A percentile compares a stretch with the other conserved stretches of the same genome.
Evolutionary conservation across 2,113 vertebrate species (phyloP).

Genomic region (Amblyornis subalaris): DNA sequence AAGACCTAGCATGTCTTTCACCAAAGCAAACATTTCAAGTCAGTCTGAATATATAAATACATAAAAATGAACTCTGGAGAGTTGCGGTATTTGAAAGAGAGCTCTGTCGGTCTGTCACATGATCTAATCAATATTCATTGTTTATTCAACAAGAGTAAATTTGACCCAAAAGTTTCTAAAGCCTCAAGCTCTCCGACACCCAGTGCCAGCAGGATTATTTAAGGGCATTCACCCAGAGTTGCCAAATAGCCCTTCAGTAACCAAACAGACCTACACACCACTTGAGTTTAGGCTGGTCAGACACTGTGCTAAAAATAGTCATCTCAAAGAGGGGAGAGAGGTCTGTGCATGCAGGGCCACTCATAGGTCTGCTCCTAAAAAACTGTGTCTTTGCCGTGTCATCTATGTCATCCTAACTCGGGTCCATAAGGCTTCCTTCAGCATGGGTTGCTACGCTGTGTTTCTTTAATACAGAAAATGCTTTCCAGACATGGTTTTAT

Average conservation of each 20-base stretch:
- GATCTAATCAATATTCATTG: not conserved
- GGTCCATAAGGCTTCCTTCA: not conserved
- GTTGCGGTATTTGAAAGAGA: not conserved
- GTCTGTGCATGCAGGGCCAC: not conserved
- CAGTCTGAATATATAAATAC: not conserved
- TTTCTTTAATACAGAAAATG: not conserved
- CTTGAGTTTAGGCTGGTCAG: not conserved
- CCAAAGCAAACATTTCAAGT: not conserved
- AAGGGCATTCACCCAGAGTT: not conserved
- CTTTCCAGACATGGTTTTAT: not conserved
- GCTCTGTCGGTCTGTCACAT: not conserved
- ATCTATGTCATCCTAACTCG: not conserved
- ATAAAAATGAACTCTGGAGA: not conserved
- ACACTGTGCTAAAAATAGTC: not conserved
- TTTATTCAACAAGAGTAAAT: conserved; percentile 24
- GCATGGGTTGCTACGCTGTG: not conserved
- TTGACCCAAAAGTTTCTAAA: conserved; percentile 6
- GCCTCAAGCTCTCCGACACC: not conserved
- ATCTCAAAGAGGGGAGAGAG: not conserved
- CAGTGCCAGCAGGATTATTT: not conserved
- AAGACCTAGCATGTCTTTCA: not conserved
- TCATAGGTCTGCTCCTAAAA: not conserved
- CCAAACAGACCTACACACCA: not conserved
- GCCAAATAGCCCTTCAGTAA: not conserved
- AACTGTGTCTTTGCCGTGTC: fast-evolving